Conservation (phyloP, 2,888 invertebrate species). For the Caenorhabditis sp. region DNA sequence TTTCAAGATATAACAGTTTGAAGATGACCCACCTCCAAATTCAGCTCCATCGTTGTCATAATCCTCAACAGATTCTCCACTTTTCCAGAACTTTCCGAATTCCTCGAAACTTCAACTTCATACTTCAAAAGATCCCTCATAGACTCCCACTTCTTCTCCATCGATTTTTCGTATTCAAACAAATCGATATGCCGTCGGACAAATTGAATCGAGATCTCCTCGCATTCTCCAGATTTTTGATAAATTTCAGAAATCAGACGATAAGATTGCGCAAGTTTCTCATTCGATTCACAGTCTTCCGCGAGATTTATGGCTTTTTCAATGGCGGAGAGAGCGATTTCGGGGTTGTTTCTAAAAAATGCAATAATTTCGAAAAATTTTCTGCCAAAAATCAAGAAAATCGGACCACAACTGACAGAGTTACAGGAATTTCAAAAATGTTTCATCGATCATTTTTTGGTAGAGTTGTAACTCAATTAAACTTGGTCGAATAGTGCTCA, state of each 20-base stretch:
- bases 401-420: background rate
- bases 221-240: slow-evolving; percentile 6
- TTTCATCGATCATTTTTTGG: background rate
- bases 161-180: slow-evolving; percentile 50
- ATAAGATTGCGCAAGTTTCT: slow-evolving; percentile 23
- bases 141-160: slow-evolving; percentile 31
- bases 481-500: no score
- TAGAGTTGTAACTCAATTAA: background rate
- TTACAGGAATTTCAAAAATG: background rate
- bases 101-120: slow-evolving; percentile 3
- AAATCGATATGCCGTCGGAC: slow-evolving; percentile 46
- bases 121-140: slow-evolving; percentile 37
- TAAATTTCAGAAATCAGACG: slow-evolving; percentile 53
- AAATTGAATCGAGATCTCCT: slow-evolving; percentile 51
- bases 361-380: background rate
- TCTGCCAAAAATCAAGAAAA: background rate
- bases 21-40: slow-evolving; percentile 23
- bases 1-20: no score
- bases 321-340: slow-evolving; percentile 48
- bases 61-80: slow-evolving; percentile 31
- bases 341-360: slow-evolving; percentile 51
- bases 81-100: slow-evolving; percentile 2
- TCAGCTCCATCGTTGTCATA: slow-evolving; percentile 8
- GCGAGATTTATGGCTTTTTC: slow-evolving; percentile 64
- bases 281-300: slow-evolving; percentile 57